phyloP scores from a whole-genome alignment of 2,797 vertebrate species.

The Gephyroberyx darwinii region DNA sequence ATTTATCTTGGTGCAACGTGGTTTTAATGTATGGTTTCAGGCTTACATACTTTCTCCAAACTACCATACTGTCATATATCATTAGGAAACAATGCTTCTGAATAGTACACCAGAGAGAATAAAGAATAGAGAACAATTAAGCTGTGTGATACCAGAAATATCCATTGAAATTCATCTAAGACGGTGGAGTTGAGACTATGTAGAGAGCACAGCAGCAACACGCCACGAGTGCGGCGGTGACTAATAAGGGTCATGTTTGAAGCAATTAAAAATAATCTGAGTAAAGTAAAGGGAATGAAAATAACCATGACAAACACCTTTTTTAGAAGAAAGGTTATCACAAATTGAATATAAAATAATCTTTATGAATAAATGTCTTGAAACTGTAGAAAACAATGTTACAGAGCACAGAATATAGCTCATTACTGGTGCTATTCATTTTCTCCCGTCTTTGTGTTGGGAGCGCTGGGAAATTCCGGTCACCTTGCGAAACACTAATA shows the following conservation, averaged over 20 bases:
- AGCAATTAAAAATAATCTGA: neutral
- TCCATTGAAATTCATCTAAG: conserved; percentile 51
- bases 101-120: conserved; percentile 50
- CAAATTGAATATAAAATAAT: neutral
- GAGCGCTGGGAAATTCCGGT: too few species aligned
- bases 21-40: conserved; percentile 7
- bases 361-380: neutral
- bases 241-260: neutral
- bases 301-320: neutral
- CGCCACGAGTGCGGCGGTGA: conserved; percentile 6
- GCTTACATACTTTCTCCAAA: conserved; percentile 37
- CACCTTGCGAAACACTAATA: conserved; percentile 3
- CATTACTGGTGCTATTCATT: conserved; percentile 9
- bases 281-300: too few species aligned
- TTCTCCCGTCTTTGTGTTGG: neutral
- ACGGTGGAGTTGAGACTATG: conserved; percentile 42
- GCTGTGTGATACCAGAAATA: conserved; percentile 69
- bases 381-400: neutral
- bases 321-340: neutral
- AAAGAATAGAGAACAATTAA: conserved; percentile 63
- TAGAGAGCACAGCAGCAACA: conserved; percentile 25
- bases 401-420: neutral
- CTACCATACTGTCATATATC: conserved; percentile 53
- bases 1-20: too few species aligned
- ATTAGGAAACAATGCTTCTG: conserved; percentile 59